These are phyloP conservation scores for Lagocephalus sceleratus DNA, from an alignment of 2,797 vertebrate species.

Conservation along the genomic window DNA sequence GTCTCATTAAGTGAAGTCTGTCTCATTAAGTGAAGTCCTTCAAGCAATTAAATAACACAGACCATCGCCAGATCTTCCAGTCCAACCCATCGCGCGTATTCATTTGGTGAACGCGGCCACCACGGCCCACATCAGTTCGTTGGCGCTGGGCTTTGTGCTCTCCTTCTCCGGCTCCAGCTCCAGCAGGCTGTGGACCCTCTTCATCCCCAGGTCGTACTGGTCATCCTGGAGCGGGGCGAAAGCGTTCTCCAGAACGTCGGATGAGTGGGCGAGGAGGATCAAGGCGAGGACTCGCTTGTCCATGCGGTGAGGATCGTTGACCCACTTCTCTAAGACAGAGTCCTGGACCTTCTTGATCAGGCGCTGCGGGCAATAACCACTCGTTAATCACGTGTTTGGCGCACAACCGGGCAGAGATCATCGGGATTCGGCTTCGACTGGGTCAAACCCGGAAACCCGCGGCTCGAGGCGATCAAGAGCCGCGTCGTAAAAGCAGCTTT, in stretches of 20 bases:
- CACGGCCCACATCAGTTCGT: conserved; percentile 96
- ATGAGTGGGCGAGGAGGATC: conserved; percentile 93
- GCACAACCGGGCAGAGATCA: too few relatives aligned
- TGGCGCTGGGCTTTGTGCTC: conserved; percentile 86
- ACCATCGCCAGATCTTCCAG: conserved; percentile 64
- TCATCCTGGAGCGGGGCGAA: conserved; percentile 96
- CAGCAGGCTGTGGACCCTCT: conserved; percentile 89
- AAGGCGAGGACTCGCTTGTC: conserved; percentile 93
- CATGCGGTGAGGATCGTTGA: conserved; percentile 94
- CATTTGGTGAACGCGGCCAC: conserved; percentile 96
- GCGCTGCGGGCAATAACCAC: conserved; percentile 63
- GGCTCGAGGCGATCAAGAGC: too few relatives aligned
- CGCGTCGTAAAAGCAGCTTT: too few relatives aligned
- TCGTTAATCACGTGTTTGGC: too few relatives aligned
- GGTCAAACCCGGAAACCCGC: too few relatives aligned
- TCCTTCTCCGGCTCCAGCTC: conserved; percentile 95
- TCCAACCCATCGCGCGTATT: conserved; percentile 52
- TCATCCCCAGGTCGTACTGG: conserved; percentile 95
- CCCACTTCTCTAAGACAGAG: conserved; percentile 94
- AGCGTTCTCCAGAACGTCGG: conserved; percentile 95
- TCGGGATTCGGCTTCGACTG: too few relatives aligned
- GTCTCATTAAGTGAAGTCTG: conserved; percentile 68
- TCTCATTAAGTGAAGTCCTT: conserved; percentile 65
- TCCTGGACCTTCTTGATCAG: conserved; percentile 97
- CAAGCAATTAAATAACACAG: conserved; percentile 67